phyloP scores from a whole-genome alignment of 2,113 vertebrate genomes.

The Nansenia antarctica region DNA sequence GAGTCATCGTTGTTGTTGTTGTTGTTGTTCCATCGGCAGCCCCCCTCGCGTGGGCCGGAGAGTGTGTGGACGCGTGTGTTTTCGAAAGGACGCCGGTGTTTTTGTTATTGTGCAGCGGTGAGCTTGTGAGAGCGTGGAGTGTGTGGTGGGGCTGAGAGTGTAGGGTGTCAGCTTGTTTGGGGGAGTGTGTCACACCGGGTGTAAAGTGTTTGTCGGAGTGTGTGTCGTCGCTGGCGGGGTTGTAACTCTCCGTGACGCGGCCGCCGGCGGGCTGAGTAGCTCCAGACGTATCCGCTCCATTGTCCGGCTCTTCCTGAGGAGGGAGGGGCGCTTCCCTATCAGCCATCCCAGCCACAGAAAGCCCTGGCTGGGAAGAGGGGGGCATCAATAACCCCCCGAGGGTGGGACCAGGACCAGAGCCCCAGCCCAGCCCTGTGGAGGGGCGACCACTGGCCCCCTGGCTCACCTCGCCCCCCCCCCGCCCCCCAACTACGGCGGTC shows the following conservation, averaged over 20 bases:
- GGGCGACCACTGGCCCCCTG: background rate
- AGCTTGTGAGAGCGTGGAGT: background rate
- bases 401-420: background rate
- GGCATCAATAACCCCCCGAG: background rate
- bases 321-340: slow-evolving; percentile 6
- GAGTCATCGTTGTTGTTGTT: too few species aligned
- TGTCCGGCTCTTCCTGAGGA: slow-evolving; percentile 8
- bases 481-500: background rate
- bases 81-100: background rate
- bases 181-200: too few species aligned
- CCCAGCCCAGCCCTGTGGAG: background rate
- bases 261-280: background rate
- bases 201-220: background rate
- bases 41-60: background rate
- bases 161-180: background rate
- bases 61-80: background rate
- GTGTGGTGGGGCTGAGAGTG: background rate
- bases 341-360: background rate
- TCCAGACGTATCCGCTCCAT: background rate
- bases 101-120: background rate
- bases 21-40: too few species aligned
- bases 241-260: background rate
- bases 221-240: background rate
- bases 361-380: background rate
- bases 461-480: background rate